phyloP scores from a whole-genome alignment of 2,797 vertebrate genomes.

The Pogoniulus pusillus region DNA sequence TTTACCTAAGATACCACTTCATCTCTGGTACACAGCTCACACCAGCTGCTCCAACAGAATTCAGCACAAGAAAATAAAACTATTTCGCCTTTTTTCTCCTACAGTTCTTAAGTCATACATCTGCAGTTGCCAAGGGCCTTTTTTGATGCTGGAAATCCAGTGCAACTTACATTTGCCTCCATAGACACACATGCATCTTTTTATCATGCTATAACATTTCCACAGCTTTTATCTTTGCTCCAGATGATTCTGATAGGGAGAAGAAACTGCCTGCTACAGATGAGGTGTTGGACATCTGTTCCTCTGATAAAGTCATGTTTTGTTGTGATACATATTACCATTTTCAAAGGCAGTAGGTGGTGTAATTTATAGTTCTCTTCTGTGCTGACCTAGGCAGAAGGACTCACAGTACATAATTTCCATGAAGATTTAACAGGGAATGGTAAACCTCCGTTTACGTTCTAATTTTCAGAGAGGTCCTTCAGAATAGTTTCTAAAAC shows the following conservation, averaged over 20 bases:
- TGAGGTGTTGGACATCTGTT: neutral
- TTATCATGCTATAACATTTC: neutral
- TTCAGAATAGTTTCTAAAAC: neutral
- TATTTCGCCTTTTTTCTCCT: neutral
- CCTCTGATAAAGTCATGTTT: neutral
- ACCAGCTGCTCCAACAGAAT: slow-evolving; percentile 2
- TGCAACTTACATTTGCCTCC: slow-evolving; percentile 3
- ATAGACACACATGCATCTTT: neutral
- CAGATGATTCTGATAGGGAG: neutral
- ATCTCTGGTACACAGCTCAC: neutral
- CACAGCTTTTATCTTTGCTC: neutral
- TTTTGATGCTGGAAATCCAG: neutral
- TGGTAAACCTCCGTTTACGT: neutral
- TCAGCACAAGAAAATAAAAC: slow-evolving; percentile 2
- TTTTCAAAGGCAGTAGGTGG: neutral
- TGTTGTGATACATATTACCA: neutral
- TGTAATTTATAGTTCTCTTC: neutral
- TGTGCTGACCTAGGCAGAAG: neutral
- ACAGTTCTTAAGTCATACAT: neutral
- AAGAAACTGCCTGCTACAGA: neutral
- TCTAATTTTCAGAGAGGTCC: neutral
- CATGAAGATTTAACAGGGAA: neutral
- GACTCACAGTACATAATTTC: neutral
- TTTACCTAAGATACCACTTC: neutral
- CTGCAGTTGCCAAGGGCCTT: neutral